phyloP scores from a whole-genome alignment of 1,140 invertebrate genomes.

The Drosophila pseudoananassae region DNA sequence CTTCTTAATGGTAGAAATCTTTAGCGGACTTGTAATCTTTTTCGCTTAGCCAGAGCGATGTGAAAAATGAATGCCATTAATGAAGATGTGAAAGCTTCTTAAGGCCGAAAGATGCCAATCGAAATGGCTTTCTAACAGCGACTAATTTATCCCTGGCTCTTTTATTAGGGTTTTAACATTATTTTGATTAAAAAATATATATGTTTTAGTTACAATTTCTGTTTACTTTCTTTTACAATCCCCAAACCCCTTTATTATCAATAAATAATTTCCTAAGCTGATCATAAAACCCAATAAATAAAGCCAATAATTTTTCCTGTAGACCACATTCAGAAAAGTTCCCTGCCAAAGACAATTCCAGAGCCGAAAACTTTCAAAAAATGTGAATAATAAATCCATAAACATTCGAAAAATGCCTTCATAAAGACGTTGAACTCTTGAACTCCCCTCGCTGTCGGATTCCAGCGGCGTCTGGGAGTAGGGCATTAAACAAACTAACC shows the following conservation, averaged over 20 bases:
- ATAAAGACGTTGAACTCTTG: conserved; percentile 63
- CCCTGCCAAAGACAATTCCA: conserved; percentile 9
- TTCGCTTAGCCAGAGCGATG: conserved; percentile 6
- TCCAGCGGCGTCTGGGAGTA: background rate
- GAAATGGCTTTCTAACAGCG: conserved; percentile 14
- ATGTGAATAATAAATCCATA: conserved; percentile 43
- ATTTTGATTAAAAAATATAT: no score
- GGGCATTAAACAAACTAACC: conserved; percentile 10
- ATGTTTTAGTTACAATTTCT: background rate
- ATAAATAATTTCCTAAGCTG: background rate
- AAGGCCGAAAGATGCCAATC: conserved; percentile 4
- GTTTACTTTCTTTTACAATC: background rate
- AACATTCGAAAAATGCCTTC: conserved; percentile 51
- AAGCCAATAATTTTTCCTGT: background rate
- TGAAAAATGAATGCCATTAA: conserved; percentile 69
- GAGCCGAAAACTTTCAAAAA: conserved; percentile 3
- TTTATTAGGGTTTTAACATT: no score
- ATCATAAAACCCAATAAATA: conserved; percentile 8
- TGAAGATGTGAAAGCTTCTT: conserved; percentile 51
- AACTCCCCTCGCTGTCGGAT: conserved; percentile 26
- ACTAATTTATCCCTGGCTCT: background rate
- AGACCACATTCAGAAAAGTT: conserved; percentile 4
- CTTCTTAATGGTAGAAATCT: conserved; percentile 62
- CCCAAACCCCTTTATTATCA: background rate
- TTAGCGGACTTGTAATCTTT: conserved; percentile 31